Evolutionary conservation across 2,888 invertebrate species (phyloP).

Genomic region (Aethes cnicana): DNA sequence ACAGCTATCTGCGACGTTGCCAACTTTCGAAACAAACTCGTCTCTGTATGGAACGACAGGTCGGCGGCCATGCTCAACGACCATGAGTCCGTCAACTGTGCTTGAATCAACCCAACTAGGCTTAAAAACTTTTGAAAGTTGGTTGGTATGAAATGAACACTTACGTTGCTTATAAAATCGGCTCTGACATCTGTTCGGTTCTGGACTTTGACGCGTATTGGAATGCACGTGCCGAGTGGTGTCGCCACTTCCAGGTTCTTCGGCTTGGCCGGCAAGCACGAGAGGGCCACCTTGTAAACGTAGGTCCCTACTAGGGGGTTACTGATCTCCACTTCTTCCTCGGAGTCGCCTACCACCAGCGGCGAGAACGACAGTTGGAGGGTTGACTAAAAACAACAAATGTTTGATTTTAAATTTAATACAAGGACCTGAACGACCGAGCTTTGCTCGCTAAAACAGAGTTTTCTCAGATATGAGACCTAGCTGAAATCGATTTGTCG

Average conservation of each 20-base stretch:
- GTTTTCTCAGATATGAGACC: too few relatives aligned
- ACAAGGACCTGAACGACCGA: too few relatives aligned
- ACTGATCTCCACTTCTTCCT: conserved; percentile 57
- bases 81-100: too few relatives aligned
- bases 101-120: too few relatives aligned
- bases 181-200: conserved; percentile 59
- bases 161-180: conserved; percentile 57
- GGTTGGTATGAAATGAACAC: not conserved
- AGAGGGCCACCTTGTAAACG: conserved; percentile 58
- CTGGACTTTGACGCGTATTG: conserved; percentile 62
- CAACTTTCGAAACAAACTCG: too few relatives aligned
- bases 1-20: too few relatives aligned
- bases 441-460: too few relatives aligned
- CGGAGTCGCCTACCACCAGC: conserved; percentile 60
- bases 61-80: too few relatives aligned
- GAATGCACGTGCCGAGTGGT: conserved; percentile 55
- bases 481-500: too few relatives aligned
- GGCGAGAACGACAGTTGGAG: conserved; percentile 65
- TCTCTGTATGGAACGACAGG: too few relatives aligned
- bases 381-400: conserved; percentile 51
- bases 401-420: too few relatives aligned
- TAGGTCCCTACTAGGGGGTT: conserved; percentile 61
- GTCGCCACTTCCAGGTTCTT: conserved; percentile 60
- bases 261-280: conserved; percentile 67
- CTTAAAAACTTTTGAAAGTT: too few relatives aligned